A percentile compares a stretch with the other conserved stretches of the same genome.
Conservation (phyloP, 2,113 vertebrate species). For the Excalfactoria chinensis region DNA sequence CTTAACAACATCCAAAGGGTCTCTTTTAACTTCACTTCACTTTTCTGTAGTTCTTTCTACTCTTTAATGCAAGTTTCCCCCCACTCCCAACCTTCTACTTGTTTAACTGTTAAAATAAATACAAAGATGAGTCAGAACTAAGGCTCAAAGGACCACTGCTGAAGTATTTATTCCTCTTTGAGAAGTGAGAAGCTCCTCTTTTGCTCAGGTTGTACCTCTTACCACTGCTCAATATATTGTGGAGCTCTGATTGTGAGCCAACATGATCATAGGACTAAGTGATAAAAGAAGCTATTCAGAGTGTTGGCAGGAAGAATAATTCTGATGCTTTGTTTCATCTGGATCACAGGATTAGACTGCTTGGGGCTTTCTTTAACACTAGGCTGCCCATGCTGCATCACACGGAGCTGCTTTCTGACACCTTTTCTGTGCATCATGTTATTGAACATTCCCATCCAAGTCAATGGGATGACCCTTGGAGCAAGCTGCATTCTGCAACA, state of each 20-base stretch:
- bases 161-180: background rate
- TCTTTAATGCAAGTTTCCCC: background rate
- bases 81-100: background rate
- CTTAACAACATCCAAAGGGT: slow-evolving; percentile 24
- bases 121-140: slow-evolving; percentile 18
- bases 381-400: background rate
- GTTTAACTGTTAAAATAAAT: slow-evolving; percentile 25
- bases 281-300: slow-evolving; percentile 50
- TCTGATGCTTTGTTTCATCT: slow-evolving; percentile 32
- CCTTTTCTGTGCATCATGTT: background rate
- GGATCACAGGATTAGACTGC: background rate
- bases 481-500: accelerated
- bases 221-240: background rate
- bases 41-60: slow-evolving; percentile 2
- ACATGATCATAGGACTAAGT: background rate
- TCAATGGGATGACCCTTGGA: background rate
- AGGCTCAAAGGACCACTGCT: background rate
- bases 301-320: slow-evolving; percentile 32
- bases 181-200: background rate
- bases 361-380: slow-evolving; percentile 31
- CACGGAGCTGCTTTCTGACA: background rate
- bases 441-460: background rate
- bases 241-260: slow-evolving; percentile 10
- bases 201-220: slow-evolving; percentile 17
- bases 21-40: slow-evolving; percentile 18